Percentiles rank a stretch among this genome's conserved stretches.
phyloP scores from a whole-genome alignment of 2,113 vertebrate species.

The Carassius gibelio region DNA sequence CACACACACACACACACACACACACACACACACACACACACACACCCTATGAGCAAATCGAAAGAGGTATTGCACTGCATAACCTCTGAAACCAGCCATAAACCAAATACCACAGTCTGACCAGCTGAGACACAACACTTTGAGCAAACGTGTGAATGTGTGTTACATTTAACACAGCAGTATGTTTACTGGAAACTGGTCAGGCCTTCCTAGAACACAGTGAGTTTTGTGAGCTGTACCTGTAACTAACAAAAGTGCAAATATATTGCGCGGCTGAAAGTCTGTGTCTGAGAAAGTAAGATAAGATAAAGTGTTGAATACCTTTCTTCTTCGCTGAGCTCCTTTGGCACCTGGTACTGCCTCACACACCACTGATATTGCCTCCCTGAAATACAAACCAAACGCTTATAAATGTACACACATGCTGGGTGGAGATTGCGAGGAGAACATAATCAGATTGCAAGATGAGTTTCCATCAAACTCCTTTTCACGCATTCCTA shows the following conservation, averaged over 20 bases:
- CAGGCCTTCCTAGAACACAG: neutral
- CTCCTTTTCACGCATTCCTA: constrained; percentile 9
- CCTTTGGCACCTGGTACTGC: constrained; percentile 95
- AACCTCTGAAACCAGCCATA: neutral
- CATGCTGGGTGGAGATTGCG: neutral
- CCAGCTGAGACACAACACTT: neutral
- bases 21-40: neutral
- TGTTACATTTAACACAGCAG: neutral
- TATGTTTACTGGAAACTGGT: neutral
- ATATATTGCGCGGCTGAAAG: neutral
- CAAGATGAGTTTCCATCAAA: constrained; percentile 28
- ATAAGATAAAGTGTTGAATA: constrained; percentile 63
- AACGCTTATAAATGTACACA: constrained; percentile 23
- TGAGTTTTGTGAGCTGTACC: neutral
- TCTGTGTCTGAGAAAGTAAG: neutral
- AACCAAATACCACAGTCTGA: constrained; percentile 7
- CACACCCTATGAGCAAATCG: neutral
- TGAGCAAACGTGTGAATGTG: neutral
- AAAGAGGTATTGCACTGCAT: neutral
- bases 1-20: too few species aligned
- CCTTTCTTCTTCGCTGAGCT: constrained; percentile 92
- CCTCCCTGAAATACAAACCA: constrained; percentile 82
- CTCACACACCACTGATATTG: constrained; percentile 95
- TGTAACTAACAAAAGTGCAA: neutral
- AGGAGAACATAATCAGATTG: constrained; percentile 34